Conservation (phyloP, 2,113 vertebrate species). For the Cryptomyrus ogoouensis region DNA sequence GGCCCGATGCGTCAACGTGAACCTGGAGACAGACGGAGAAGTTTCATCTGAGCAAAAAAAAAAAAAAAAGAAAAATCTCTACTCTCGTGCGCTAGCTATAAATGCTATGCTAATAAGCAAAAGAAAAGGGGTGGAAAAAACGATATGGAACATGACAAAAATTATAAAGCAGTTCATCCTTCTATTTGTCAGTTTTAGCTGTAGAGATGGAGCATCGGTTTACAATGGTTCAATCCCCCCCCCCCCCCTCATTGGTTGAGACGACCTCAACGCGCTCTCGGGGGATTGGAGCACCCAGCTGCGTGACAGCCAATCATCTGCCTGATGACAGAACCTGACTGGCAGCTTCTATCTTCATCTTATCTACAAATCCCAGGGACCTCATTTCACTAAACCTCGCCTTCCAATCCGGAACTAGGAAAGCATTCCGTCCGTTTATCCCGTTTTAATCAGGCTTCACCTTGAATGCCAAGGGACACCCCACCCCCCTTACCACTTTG, state of each 20-base stretch:
- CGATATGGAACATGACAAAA: background rate
- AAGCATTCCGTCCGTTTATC: conserved; percentile 13
- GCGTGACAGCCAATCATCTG: conserved; percentile 10
- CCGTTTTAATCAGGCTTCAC: conserved; percentile 26
- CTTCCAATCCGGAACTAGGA: conserved; percentile 12
- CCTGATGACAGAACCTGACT: conserved; percentile 15
- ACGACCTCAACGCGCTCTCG: background rate
- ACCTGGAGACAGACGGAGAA: background rate
- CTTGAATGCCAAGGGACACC: background rate
- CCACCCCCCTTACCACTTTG: background rate
- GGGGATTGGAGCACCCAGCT: conserved; percentile 16
- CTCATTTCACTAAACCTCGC: conserved; percentile 27
- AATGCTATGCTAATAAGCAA: background rate
- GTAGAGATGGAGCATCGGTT: background rate
- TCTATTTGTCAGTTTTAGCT: background rate
- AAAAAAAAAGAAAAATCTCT: background rate
- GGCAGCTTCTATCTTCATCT: conserved; percentile 25
- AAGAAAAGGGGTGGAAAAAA: background rate
- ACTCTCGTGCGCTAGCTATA: background rate
- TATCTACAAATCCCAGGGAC: conserved; percentile 30
- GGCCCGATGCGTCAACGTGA: background rate
- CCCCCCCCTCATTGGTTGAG: background rate
- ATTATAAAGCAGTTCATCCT: background rate
- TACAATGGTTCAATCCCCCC: background rate
- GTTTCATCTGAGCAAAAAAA: background rate